Evolutionary conservation across 1,140 invertebrate species (phyloP), one percentile per base, ranked within the genome.

Genomic region (Lordiphosa mommai): DNA sequence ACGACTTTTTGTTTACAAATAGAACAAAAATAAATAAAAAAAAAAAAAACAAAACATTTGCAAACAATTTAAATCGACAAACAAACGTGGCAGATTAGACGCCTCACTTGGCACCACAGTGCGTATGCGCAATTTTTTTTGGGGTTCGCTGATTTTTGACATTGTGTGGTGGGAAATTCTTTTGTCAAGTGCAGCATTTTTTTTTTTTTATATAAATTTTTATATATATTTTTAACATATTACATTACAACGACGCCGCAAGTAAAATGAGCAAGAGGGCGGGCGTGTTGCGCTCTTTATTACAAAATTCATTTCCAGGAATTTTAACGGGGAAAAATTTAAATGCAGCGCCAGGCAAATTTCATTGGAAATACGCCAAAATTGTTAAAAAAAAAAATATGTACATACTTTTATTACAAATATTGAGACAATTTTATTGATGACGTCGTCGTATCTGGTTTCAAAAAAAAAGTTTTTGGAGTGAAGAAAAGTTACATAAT

Each of bases 161-260:
- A 77, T 79, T 79, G 73, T 77, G 73, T 68, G 72, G 73, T 77
- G 73, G 73, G 72, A 72, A 77, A 72, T 68, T 79, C 53, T 60
- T 73, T 60, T 80, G 63, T 64, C 47, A 63, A 77, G 53, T 63
- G 74, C 73, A 77, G 73, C 73, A 64, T 27, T 27, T 17, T 4
- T 27, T 27, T 6, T 23, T 23, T 20, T 3, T 20, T 27, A n/a
- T n/a, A n/a, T n/a, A n/a, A 10, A 7, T 60, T 9, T n/a, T 16
- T 47, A 5, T 27, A 27, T 51, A 40, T 52, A 16, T 29, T 12
- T 59, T 16, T n/a, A 27, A 12, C 9, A 4, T 79, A 64, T 77
- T 79, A 57, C 73, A 65, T 77, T 77, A 72, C 71, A 41, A 14
- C 30, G 37, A 16, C 40, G 29, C 33, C 23, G 9, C 30, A 10